A percentile compares a stretch with the other conserved stretches of the same genome.
These are phyloP conservation scores for Pediacus dermestoides DNA, from an alignment of 2,888 invertebrate species.

Conservation along the genomic window DNA sequence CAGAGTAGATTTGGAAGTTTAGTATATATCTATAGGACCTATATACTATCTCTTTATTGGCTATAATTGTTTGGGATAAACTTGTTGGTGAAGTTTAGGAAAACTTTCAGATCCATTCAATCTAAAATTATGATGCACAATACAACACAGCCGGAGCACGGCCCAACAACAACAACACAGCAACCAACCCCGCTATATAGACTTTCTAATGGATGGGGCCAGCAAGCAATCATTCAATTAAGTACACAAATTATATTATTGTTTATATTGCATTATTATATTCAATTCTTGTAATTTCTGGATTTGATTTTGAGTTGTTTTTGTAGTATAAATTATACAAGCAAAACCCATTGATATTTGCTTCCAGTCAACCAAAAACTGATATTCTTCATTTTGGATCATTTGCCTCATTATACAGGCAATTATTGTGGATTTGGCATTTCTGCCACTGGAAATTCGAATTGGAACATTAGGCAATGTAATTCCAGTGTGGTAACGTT, in stretches of 20 bases:
- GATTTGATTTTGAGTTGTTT: too few relatives aligned
- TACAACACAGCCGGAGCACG: too few relatives aligned
- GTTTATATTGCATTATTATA: too few relatives aligned
- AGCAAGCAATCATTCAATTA: too few relatives aligned
- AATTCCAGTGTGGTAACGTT: slow-evolving; percentile 24
- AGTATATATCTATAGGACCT: slow-evolving; percentile 17
- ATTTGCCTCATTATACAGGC: slow-evolving; percentile 11
- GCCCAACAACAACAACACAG: too few relatives aligned
- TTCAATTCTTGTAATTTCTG: too few relatives aligned
- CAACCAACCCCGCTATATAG: too few relatives aligned
- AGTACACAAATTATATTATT: too few relatives aligned
- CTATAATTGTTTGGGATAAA: slow-evolving; percentile 33
- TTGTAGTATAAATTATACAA: too few relatives aligned
- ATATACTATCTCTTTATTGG: slow-evolving; percentile 31
- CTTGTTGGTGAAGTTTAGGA: slow-evolving; percentile 24
- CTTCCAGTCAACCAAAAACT: too few relatives aligned
- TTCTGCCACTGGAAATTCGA: slow-evolving; percentile 16
- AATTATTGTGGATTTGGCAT: slow-evolving; percentile 22
- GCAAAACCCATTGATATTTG: too few relatives aligned
- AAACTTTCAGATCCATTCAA: slow-evolving; percentile 29
- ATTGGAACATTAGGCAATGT: slow-evolving; percentile 21
- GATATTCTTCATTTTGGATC: slow-evolving; percentile 8
- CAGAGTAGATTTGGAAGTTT: slow-evolving; percentile 25
- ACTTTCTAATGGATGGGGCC: too few relatives aligned
- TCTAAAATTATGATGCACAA: slow-evolving; percentile 31